Base-by-base conservation (phyloP, 2,888 invertebrate genomes). In the Lasioglossum calceatum region DNA sequence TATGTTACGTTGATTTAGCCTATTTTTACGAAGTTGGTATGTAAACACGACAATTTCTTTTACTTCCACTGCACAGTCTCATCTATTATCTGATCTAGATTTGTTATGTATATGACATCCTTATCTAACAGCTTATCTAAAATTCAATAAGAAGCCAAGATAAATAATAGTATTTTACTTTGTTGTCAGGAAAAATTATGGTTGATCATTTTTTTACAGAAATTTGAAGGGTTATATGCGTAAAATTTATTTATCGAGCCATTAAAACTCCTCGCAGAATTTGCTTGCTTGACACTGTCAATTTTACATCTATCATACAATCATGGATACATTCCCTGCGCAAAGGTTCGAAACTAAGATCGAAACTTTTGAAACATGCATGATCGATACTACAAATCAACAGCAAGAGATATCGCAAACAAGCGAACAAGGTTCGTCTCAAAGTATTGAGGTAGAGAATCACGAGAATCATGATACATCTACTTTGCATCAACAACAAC, bases 351-450 rank as follows among this genome's bases (percentile, higher is more conserved):
- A 88, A 72, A 76, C 88, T 64, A 90, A 87, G 88, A 94, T 95
- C 47, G 95, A 95, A 79, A 92, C 90, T n/a, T 95, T 95, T 75
- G 94, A 95, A 58, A 90, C 94, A 0, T 94, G 95, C 76, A 93
- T 94, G 82, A 94, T 94, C 12, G 93, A 94, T 44, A 86, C 88
- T 64, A 58, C 92, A 5, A 89, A 88, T 85, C 92, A 92, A 71
- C 93, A 91, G 42, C 88, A 90, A 78, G 94, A 94, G 76, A 92
- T 94, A 81, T 88, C 91, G 19, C 92, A 93, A 19, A 88, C 91
- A 12, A 91, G 87, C 23, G 87, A 78, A 42, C 94, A 93, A 74
- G 79, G 90, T 5, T 87, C 91, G 39, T 71, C 87, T 44, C 92
- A 92, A 54, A 79, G 81, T 14, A 85, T 92, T 0, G 89, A 92